These are phyloP conservation scores for Chrysopilus asiliformis DNA, from an alignment of 2,888 invertebrate genomes.

Conservation along the genomic window DNA sequence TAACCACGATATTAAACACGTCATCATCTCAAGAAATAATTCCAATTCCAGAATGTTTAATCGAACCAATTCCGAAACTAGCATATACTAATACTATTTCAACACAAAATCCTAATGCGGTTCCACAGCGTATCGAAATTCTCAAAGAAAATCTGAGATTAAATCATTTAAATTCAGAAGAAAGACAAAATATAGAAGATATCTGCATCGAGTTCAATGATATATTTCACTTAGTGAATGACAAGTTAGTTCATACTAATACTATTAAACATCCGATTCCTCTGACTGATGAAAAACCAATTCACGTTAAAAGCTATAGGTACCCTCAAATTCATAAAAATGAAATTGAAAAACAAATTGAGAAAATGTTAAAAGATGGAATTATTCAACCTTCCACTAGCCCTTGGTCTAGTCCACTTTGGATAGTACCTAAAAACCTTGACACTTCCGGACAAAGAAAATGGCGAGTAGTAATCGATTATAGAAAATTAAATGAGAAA, in stretches of 20 bases:
- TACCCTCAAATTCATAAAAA: slow-evolving; percentile 9
- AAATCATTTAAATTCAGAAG: slow-evolving; percentile 4
- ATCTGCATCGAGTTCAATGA: slow-evolving; percentile 1
- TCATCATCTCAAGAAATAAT: too few relatives aligned
- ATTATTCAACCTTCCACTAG: slow-evolving; percentile 20
- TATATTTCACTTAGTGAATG: slow-evolving; percentile 5
- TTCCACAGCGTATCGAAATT: too few relatives aligned
- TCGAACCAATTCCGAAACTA: too few relatives aligned
- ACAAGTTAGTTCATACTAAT: slow-evolving; percentile 1
- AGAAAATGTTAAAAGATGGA: slow-evolving; percentile 19
- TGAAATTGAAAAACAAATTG: slow-evolving; percentile 17
- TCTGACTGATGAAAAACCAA: slow-evolving; percentile 1
- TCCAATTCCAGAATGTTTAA: too few relatives aligned
- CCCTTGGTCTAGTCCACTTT: slow-evolving; percentile 17
- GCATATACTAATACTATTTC: too few relatives aligned
- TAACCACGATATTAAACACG: too few relatives aligned
- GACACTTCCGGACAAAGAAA: slow-evolving; percentile 19
- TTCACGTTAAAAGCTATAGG: slow-evolving; percentile 8
- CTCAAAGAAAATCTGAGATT: too few relatives aligned
- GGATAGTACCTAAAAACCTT: slow-evolving; percentile 23
- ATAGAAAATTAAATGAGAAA: slow-evolving; percentile 25
- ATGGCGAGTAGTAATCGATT: slow-evolving; percentile 27
- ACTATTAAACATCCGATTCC: slow-evolving; percentile 4
- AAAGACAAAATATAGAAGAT: not conserved
- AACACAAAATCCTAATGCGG: too few relatives aligned